Conservation (phyloP, 2,797 vertebrate species). For the Amniataba percoides region DNA sequence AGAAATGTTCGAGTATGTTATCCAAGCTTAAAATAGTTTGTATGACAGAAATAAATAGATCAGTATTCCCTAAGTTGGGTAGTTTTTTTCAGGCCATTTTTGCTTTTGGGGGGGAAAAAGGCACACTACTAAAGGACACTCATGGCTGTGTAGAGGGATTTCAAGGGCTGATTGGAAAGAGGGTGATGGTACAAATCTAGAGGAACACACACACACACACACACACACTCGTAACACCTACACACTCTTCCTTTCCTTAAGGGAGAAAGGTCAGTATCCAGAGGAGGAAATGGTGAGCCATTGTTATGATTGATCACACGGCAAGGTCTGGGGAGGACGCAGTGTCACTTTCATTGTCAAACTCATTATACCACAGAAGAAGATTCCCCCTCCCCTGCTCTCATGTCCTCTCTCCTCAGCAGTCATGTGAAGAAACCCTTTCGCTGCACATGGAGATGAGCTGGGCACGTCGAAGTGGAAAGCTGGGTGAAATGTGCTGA, state of each 20-base stretch:
- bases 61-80: constrained; percentile 25
- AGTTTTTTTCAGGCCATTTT: constrained; percentile 32
- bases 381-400: constrained; percentile 61
- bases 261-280: constrained; percentile 83
- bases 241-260: constrained; percentile 72
- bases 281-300: constrained; percentile 82
- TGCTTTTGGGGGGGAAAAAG: not conserved
- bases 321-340: constrained; percentile 80
- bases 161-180: constrained; percentile 70
- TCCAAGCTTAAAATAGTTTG: constrained; percentile 55
- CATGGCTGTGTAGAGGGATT: constrained; percentile 50
- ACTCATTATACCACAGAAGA: constrained; percentile 81
- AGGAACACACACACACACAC: constrained; percentile 38
- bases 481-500: constrained; percentile 74
- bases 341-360: constrained; percentile 86
- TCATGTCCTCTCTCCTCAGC: constrained; percentile 68
- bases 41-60: constrained; percentile 37
- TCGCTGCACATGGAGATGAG: constrained; percentile 47
- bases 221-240: constrained; percentile 31
- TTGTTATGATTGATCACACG: constrained; percentile 85
- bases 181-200: constrained; percentile 50
- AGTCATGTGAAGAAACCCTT: constrained; percentile 63
- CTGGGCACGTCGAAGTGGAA: constrained; percentile 46
- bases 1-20: constrained; percentile 35
- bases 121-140: constrained; percentile 60